Conservation (phyloP, 1,140 invertebrate species). For the Popillia japonica region DNA sequence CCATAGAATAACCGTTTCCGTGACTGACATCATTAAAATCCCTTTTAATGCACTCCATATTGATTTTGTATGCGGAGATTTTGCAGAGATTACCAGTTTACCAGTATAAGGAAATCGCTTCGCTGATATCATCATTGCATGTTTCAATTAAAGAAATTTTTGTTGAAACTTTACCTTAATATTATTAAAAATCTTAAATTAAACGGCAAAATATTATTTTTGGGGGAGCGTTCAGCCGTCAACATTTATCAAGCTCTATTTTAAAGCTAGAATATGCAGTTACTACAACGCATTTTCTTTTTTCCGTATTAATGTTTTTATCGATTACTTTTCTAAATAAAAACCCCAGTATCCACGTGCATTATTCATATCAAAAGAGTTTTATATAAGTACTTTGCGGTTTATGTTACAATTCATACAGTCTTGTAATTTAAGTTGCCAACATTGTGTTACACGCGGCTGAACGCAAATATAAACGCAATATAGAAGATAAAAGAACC, state of each 20-base stretch:
- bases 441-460: neutral
- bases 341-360: neutral
- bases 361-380: neutral
- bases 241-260: neutral
- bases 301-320: neutral
- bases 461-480: neutral
- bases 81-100: too few relatives aligned
- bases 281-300: too few relatives aligned
- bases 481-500: neutral
- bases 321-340: slow-evolving; percentile 8
- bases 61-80: too few relatives aligned
- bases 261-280: too few relatives aligned
- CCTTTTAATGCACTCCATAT: too few relatives aligned
- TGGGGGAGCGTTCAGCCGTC: neutral
- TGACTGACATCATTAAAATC: too few relatives aligned
- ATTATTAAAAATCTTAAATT: neutral
- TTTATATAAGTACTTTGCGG: neutral
- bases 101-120: too few relatives aligned
- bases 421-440: slow-evolving; percentile 4
- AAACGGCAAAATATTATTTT: neutral
- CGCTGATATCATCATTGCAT: too few relatives aligned
- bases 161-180: too few relatives aligned
- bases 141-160: neutral
- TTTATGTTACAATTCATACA: slow-evolving; percentile 8
- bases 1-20: too few relatives aligned